phyloP scores from a whole-genome alignment of 2,113 vertebrate genomes.

The Cyprinodon tularosa region DNA sequence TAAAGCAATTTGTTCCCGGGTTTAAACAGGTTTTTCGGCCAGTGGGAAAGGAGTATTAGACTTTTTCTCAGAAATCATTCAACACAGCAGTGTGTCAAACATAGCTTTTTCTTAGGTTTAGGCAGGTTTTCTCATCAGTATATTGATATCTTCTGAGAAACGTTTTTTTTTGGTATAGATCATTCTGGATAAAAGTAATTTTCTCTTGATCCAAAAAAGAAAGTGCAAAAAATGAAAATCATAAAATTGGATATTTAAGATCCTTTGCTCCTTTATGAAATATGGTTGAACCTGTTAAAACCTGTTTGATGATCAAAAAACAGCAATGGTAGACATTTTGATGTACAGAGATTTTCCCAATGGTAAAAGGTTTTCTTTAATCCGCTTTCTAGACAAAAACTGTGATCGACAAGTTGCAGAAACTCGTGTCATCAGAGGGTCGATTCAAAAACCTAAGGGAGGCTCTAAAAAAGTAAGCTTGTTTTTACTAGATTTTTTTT shows the following conservation, averaged over 20 bases:
- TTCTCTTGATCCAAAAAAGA: background rate
- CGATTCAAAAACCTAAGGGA: constrained; percentile 98
- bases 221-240: too few relatives aligned
- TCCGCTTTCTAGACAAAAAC: constrained; percentile 89
- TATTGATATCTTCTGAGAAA: background rate
- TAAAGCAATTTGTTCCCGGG: too few relatives aligned
- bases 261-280: too few relatives aligned
- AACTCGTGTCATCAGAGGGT: constrained; percentile 96
- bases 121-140: background rate
- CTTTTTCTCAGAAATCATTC: too few relatives aligned
- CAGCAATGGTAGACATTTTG: background rate
- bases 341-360: background rate
- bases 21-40: too few relatives aligned
- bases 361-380: constrained; percentile 5
- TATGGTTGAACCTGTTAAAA: background rate
- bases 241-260: too few relatives aligned
- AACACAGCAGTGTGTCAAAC: background rate
- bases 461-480: constrained; percentile 93
- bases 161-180: background rate
- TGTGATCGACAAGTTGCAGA: constrained; percentile 95
- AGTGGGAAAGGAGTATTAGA: too few relatives aligned
- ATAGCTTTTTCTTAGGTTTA: background rate
- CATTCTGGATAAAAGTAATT: background rate
- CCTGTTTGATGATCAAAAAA: background rate
- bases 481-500: background rate